A percentile compares a stretch with the other conserved stretches of the same genome.
These are phyloP conservation scores for Metalampra italica DNA, from an alignment of 2,888 invertebrate species.

Conservation along the genomic window DNA sequence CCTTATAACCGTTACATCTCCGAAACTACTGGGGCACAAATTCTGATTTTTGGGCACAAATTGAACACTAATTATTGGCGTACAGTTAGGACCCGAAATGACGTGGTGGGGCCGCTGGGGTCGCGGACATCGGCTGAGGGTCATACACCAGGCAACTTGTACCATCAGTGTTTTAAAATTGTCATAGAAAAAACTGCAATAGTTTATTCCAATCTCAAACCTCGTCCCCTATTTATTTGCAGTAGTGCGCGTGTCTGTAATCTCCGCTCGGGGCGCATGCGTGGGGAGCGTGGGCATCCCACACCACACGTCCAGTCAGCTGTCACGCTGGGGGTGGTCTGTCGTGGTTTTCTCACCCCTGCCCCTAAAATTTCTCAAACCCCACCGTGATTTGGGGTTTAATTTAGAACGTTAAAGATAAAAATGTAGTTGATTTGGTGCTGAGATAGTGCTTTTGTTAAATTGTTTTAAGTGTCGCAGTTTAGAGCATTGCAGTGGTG, in stretches of 20 bases:
- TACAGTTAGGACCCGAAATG: too few species aligned
- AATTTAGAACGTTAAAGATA: constrained; percentile 1
- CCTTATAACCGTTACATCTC: too few species aligned
- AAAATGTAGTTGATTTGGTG: neutral
- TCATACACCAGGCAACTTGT: too few species aligned
- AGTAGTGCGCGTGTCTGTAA: constrained; percentile 12
- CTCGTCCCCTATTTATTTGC: constrained; percentile 15
- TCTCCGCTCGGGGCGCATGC: constrained; percentile 26
- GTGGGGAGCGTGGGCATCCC: constrained; percentile 20
- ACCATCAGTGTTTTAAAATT: too few species aligned
- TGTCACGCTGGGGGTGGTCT: constrained; percentile 44
- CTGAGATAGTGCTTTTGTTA: neutral
- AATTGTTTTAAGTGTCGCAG: neutral
- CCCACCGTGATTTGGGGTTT: constrained; percentile 8
- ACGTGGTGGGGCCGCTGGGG: too few species aligned
- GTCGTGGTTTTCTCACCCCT: neutral
- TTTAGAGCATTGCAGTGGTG: neutral
- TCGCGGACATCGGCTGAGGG: too few species aligned
- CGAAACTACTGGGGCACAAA: too few species aligned
- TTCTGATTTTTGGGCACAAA: too few species aligned
- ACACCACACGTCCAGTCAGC: constrained; percentile 45
- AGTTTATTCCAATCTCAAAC: neutral
- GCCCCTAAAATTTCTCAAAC: too few species aligned
- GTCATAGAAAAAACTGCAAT: too few species aligned
- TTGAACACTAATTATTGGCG: too few species aligned